Evolutionary conservation across 2,888 invertebrate species (phyloP).

Genomic region (Himalopsyche japonica): DNA sequence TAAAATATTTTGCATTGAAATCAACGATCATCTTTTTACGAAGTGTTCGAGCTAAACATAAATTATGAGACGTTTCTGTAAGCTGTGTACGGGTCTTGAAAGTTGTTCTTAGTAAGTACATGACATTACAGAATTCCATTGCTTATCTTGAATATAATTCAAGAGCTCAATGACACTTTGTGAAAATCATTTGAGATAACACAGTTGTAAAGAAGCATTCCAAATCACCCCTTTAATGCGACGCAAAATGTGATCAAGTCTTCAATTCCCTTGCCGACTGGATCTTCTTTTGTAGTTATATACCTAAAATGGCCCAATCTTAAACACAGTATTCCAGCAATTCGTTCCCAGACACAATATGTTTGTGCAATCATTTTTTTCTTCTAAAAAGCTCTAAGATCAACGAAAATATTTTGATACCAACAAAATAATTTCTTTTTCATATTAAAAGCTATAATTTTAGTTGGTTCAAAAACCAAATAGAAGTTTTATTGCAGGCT

Average conservation of each 20-base stretch:
- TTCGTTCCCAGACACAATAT: not conserved
- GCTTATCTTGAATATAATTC: not conserved
- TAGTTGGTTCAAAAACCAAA: too few species aligned
- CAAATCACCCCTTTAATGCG: not conserved
- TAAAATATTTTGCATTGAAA: too few species aligned
- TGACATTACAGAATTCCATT: not conserved
- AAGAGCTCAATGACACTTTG: not conserved
- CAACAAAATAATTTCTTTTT: too few species aligned
- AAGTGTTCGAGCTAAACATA: not conserved
- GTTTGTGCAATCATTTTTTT: too few species aligned
- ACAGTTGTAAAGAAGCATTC: not conserved
- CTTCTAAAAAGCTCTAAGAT: too few species aligned
- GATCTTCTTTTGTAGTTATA: not conserved
- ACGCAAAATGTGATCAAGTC: not conserved
- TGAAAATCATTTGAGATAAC: not conserved
- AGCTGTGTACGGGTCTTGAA: not conserved
- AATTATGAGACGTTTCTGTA: not conserved
- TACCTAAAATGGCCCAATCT: too few species aligned
- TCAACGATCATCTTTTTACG: too few species aligned
- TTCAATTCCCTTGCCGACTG: not conserved
- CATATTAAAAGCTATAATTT: too few species aligned
- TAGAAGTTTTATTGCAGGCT: too few species aligned
- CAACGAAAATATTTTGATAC: too few species aligned
- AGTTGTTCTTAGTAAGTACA: not conserved
- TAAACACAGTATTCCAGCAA: not conserved